Evolutionary conservation across 1,140 invertebrate species (phyloP), one percentile per base, ranked within the genome.

Genomic region (Philotrypesis tridentata): DNA sequence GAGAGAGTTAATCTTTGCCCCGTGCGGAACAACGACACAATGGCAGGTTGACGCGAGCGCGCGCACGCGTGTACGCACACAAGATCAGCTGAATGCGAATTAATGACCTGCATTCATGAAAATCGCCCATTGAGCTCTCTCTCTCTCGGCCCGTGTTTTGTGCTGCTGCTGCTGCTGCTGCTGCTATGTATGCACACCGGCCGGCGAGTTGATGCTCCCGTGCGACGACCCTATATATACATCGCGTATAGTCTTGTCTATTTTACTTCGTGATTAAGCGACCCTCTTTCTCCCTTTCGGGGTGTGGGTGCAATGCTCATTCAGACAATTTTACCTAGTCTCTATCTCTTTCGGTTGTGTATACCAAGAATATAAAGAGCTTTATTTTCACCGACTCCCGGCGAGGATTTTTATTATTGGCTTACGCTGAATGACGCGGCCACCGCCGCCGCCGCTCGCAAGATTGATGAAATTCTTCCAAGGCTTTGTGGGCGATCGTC

Each of bases 91-190:
- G 89, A 90, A 90, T 90, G 86, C 87, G 84, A 90, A 88, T 89
- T 89, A 90, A 90, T 89, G 89, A 90, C 89, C 87, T 86, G 87
- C 86, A 90, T 90, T 90, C 89, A 90, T 84, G 85, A 86, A 85
- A 86, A 86, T 90, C 89, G 89, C 86, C 88, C 88, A 90, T 86
- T 86, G 87, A 77, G 43, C 7, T 55, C 48, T n/a, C n/a, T n/a
- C n/a, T n/a, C n/a, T n/a, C n/a, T 17, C 48, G 48, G 21, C 48
- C 21, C 48, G 48, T n/a, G 48, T 55, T 55, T 55, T 55, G 48
- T 37, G 9, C 33, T 9, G 9, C 33, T 40, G 0, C 55, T 23
- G n/a, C 55, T 37, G 55, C n/a, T n/a, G n/a, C n/a, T n/a, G n/a
- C n/a, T n/a, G n/a, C n/a, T 72, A 72, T 65, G 33, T 65, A 1